A percentile compares a stretch with the other conserved stretches of the same genome.
phyloP scores from a whole-genome alignment of 2,113 vertebrate genomes.

The Aptenodytes forsteri region DNA sequence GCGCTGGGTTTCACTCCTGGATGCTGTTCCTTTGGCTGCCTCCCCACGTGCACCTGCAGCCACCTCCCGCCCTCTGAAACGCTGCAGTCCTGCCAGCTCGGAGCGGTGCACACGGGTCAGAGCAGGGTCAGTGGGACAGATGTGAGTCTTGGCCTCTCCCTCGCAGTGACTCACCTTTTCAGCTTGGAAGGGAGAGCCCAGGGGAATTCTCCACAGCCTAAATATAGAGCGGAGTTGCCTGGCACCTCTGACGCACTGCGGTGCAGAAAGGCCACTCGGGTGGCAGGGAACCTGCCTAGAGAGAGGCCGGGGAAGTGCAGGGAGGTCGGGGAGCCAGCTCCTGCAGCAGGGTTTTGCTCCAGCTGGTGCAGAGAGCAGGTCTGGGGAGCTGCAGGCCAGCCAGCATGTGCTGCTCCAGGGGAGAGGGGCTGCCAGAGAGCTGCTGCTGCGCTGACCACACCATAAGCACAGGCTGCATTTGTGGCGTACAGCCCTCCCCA shows the following conservation, averaged over 20 bases:
- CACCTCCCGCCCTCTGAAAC: background rate
- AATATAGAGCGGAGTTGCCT: conserved; percentile 58
- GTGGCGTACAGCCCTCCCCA: background rate
- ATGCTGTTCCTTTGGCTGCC: background rate
- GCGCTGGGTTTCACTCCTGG: background rate
- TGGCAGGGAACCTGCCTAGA: background rate
- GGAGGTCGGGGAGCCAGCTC: background rate
- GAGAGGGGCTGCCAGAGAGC: background rate
- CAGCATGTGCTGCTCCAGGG: fast-evolving
- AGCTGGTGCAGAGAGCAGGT: background rate
- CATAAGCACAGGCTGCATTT: background rate
- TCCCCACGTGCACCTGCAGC: background rate
- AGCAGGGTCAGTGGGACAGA: conserved; percentile 56
- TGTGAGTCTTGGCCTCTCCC: conserved; percentile 62
- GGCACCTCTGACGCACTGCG: background rate
- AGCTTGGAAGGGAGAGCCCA: conserved; percentile 53
- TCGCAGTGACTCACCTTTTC: conserved; percentile 50
- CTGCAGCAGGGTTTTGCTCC: background rate
- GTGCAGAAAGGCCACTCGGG: background rate
- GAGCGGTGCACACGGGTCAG: background rate
- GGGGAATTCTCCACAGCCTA: conserved; percentile 57
- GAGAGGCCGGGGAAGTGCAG: background rate
- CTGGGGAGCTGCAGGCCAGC: background rate
- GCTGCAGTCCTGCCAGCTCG: background rate
- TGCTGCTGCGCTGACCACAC: background rate